These are phyloP conservation scores for Enchytraeus crypticus DNA, from an alignment of 2,888 invertebrate genomes.

Conservation along the genomic window DNA sequence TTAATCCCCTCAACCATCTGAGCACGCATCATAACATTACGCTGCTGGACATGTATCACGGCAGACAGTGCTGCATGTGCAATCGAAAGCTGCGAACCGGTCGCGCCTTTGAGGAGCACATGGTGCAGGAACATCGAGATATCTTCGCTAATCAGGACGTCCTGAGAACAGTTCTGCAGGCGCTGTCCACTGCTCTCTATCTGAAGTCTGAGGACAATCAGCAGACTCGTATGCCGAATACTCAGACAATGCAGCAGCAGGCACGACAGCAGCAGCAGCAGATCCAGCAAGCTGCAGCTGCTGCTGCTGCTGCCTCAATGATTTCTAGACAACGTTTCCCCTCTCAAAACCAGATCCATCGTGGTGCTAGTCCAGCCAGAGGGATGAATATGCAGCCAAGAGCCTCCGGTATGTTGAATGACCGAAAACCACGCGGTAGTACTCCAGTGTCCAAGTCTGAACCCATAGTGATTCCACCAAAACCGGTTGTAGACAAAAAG, in stretches of 20 bases:
- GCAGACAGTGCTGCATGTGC: constrained; percentile 16
- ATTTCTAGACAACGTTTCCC: not conserved
- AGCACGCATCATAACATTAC: constrained; percentile 19
- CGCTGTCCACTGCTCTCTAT: constrained; percentile 14
- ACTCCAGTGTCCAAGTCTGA: not conserved
- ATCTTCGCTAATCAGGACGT: constrained; percentile 20
- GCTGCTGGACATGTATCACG: constrained; percentile 18
- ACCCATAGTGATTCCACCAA: not conserved
- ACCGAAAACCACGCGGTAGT: not conserved
- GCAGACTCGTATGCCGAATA: not conserved
- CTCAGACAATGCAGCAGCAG: not conserved
- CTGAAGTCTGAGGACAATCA: constrained; percentile 13
- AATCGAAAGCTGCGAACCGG: constrained; percentile 13
- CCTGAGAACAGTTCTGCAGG: constrained; percentile 16
- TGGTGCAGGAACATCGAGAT: constrained; percentile 17
- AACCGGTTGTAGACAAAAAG: constrained; percentile 9
- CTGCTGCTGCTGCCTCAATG: no score
- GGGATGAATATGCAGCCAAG: not conserved
- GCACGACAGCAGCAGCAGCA: not conserved
- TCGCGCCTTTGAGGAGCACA: constrained; percentile 17
- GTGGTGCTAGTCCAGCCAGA: not conserved
- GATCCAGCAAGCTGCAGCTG: no score
- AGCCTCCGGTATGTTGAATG: not conserved
- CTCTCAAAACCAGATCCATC: not conserved
- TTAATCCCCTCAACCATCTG: constrained; percentile 18